Percentiles rank a stretch among this genome's conserved stretches.
phyloP scores from a whole-genome alignment of 2,888 invertebrate genomes.

The Asteroscopus sphinx region DNA sequence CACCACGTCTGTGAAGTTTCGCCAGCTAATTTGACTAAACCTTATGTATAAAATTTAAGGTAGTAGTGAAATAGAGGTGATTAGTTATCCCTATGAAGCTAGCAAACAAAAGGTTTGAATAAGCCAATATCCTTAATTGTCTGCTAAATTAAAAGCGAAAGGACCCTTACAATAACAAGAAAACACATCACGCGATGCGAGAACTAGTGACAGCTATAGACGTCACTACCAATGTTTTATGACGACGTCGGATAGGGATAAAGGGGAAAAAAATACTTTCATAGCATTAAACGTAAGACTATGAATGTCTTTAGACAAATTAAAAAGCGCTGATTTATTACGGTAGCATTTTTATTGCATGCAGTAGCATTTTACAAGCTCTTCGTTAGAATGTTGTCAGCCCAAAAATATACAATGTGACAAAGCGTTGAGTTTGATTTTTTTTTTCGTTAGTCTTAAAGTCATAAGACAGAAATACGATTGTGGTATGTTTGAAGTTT shows the following conservation, averaged over 20 bases:
- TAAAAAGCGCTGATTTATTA: constrained; percentile 81
- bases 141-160: constrained; percentile 49
- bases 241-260: constrained; percentile 70
- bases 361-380: constrained; percentile 60
- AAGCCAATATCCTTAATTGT: constrained; percentile 26
- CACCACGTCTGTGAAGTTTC: no score
- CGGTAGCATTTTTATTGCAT: constrained; percentile 57
- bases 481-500: not conserved
- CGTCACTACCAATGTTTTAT: constrained; percentile 76
- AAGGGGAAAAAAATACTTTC: constrained; percentile 75
- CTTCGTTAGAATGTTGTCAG: constrained; percentile 46
- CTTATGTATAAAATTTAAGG: no score
- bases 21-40: no score
- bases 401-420: constrained; percentile 47
- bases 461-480: constrained; percentile 8
- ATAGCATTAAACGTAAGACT: constrained; percentile 70
- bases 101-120: not conserved
- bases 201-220: constrained; percentile 65
- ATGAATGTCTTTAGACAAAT: constrained; percentile 77
- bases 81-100: no score
- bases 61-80: no score
- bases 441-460: constrained; percentile 20
- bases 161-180: constrained; percentile 49
- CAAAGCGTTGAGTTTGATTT: constrained; percentile 16
- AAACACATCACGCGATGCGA: constrained; percentile 58